Percentiles rank a stretch among this genome's conserved stretches.
These are phyloP conservation scores for Intellagama lesueurii DNA, from an alignment of 2,797 vertebrate genomes.

Conservation along the genomic window DNA sequence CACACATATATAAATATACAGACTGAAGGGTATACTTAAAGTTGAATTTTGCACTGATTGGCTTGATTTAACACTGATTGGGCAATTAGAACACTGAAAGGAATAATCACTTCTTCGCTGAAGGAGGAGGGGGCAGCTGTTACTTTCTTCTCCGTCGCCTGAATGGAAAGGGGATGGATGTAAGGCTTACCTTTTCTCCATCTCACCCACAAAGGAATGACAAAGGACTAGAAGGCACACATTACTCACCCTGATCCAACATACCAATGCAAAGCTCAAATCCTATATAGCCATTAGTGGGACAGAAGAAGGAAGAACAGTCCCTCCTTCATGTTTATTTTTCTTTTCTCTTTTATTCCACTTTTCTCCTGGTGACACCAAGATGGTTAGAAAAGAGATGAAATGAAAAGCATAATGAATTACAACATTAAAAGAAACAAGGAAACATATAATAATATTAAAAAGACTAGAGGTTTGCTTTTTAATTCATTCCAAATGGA, in stretches of 20 bases:
- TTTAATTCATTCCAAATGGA: too few species aligned
- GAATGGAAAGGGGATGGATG: neutral
- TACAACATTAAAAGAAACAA: too few species aligned
- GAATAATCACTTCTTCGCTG: slow-evolving; percentile 33
- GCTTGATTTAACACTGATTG: slow-evolving; percentile 30
- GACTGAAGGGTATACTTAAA: neutral
- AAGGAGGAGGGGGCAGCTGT: neutral
- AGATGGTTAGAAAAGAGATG: too few species aligned
- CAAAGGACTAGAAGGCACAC: neutral
- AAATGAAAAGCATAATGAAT: too few species aligned
- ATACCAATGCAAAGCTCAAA: neutral
- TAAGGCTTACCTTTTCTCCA: neutral
- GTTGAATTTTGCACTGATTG: slow-evolving; percentile 37
- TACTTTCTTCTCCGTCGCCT: neutral
- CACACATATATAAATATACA: neutral
- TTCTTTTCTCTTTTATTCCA: too few species aligned
- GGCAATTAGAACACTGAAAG: slow-evolving; percentile 36
- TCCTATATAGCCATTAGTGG: neutral
- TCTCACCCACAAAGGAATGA: neutral
- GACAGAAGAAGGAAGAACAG: neutral
- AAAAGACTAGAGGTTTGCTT: too few species aligned
- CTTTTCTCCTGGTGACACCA: too few species aligned
- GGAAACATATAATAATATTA: too few species aligned
- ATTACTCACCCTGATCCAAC: neutral
- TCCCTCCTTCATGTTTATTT: neutral